These are phyloP conservation scores for Conus ventricosus DNA, from an alignment of 1,140 invertebrate genomes.

Conservation along the genomic window DNA sequence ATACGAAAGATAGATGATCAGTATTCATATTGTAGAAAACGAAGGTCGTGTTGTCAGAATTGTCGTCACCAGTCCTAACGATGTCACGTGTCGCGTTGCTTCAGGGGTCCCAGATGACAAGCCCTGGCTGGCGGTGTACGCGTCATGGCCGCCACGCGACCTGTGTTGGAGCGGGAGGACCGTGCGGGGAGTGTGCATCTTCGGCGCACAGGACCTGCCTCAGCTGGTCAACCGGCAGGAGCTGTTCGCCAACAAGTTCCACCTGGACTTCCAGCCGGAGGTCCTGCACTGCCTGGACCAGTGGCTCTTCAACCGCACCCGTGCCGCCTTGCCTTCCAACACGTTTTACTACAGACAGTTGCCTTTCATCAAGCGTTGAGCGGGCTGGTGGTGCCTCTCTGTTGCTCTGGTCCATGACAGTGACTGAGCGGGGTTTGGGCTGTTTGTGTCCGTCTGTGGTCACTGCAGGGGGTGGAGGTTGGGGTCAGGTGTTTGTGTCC, in stretches of 20 bases:
- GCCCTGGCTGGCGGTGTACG: slow-evolving; percentile 61
- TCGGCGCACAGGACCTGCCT: slow-evolving; percentile 64
- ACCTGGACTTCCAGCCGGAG: slow-evolving; percentile 60
- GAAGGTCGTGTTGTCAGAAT: not conserved
- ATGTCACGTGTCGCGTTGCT: not conserved
- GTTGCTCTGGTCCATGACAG: not conserved
- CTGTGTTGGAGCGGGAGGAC: slow-evolving; percentile 47
- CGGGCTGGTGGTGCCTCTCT: not conserved
- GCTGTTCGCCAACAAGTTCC: slow-evolving; percentile 72
- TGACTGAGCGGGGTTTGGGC: not conserved
- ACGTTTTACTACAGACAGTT: slow-evolving; percentile 54
- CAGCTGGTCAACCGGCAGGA: slow-evolving; percentile 55
- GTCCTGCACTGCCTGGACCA: slow-evolving; percentile 70
- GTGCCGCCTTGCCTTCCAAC: slow-evolving; percentile 45
- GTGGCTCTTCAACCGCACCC: slow-evolving; percentile 54
- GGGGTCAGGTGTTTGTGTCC: no score
- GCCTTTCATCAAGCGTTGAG: slow-evolving; percentile 43
- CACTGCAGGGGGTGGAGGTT: not conserved
- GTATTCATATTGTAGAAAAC: no score
- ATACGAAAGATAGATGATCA: no score
- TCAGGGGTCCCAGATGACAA: slow-evolving; percentile 63
- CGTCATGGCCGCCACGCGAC: slow-evolving; percentile 51
- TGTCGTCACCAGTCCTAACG: not conserved
- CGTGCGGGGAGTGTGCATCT: slow-evolving; percentile 66
- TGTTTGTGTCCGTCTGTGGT: not conserved